Evolutionary conservation across 2,888 invertebrate species (phyloP), one percentile per base, ranked within the genome.

Genomic region (Euzetes globulus): DNA sequence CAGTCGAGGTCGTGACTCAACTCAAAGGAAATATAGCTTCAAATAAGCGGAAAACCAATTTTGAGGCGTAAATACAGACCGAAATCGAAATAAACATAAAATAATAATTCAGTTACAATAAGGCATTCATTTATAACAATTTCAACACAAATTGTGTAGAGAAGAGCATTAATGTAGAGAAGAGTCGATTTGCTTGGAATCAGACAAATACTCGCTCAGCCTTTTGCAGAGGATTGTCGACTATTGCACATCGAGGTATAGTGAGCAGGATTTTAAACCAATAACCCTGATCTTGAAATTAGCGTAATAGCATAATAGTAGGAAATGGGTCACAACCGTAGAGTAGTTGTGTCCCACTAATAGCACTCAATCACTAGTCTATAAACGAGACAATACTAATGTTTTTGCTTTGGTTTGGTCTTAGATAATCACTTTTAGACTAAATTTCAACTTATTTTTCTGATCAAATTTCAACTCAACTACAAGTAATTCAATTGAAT

Each of bases 201-300:
- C 22, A 58, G 19, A 58, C 22, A 58, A 22, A 55, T 41, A 41
- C 41, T 41, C 41, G 41, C 29, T 19, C n/a, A n/a, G 7, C 50
- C 17, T 3, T 50, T 50, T 50, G 50, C 50, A 50, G 50, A 50
- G 50, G 50, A 50, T 50, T 9, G 50, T 50, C 50, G 27, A 41
- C 41, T 41, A 41, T 41, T 41, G 41, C 41, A 41, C 41, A 41
- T 13, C 41, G 41, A 19, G 25, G 9, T 58, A 58, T 58, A 58
- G 63, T 65, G 37, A 65, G 63, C 63, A 65, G 63, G 63, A 65
- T 65, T 65, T 65, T 65, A 65, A 65, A 65, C 63, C 63, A 65
- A 65, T 65, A 65, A 65, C 63, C 63, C 63, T 65, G 63, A 65
- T 65, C 63, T 65, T 65, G 63, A 65, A 65, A 65, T 65, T 65